Base-by-base conservation (phyloP, 2,113 vertebrate species). In the Osmerus mordax region DNA sequence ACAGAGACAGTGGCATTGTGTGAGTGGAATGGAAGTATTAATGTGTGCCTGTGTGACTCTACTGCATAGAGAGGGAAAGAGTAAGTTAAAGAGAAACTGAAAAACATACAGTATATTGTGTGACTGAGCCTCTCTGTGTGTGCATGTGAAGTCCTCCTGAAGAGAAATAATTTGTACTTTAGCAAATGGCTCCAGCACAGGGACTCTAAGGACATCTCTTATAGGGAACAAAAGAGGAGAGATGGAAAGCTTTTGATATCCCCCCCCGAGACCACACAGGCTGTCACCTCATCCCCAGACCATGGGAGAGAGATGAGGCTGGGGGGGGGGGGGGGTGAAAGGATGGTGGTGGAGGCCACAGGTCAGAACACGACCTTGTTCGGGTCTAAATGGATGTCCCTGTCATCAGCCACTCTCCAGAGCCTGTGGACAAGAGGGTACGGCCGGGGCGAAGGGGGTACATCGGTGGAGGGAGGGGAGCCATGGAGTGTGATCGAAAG, bases 351-450 rank as follows among this genome's bases (percentile, higher is more conserved):
- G 76, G 81, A 69, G 81, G 79, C 69, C 78, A 78, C 78, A 83
- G 76, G 87, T 84, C 83, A 87, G 64, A 64, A 67, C 55, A 47
- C 75, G 75, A 82, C 80, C 85, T 87, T 89, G 82, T 80, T 86
- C 80, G 72, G 69, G 41, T 72, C 69, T 76, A 78, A 85, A 87
- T 77, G 82, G 80, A 87, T 84, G 77, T 80, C 75, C 28, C 72
- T 72, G 74, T 77, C 67, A 69, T 41, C 19, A 2, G 4, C 23
- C 53, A 41, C 41, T 23, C 67, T 62, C 41, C 41, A 47, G 41
- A 47, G 41, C 9, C 41, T 11, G 7, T 2, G 41, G 41, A 47
- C 41, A 47, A 47, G 41, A 47, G 41, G 9, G 41, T 9, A 47
- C 41, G 9, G 62, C 36, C 16, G 5, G 28, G 23, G 16, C 29